These are phyloP conservation scores for Monochamus alternatus DNA, from an alignment of 2,888 invertebrate species.

Conservation along the genomic window DNA sequence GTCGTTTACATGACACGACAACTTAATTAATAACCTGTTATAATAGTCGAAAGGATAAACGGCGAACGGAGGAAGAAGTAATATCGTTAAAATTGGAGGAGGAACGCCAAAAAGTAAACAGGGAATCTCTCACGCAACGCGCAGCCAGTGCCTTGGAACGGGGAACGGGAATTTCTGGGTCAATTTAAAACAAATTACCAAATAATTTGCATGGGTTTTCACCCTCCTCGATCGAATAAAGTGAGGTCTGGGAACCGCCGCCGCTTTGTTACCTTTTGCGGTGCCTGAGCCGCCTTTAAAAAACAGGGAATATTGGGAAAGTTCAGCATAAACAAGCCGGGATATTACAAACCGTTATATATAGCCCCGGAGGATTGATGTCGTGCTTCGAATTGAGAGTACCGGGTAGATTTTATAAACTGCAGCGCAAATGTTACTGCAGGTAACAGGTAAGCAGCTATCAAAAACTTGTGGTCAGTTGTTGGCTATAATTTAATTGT, in stretches of 20 bases:
- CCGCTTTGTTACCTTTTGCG: constrained; percentile 30
- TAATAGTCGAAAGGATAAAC: constrained; percentile 36
- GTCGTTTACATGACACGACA: constrained; percentile 32
- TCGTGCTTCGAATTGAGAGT: too few relatives aligned
- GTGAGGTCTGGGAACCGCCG: constrained; percentile 37
- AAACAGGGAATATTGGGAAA: constrained; percentile 8
- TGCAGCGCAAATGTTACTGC: too few relatives aligned
- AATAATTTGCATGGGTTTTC: constrained; percentile 49
- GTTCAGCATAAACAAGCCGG: constrained; percentile 1
- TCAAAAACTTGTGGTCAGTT: too few relatives aligned
- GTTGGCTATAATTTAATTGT: too few relatives aligned
- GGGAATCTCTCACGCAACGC: constrained; percentile 33
- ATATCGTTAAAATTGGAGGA: constrained; percentile 38
- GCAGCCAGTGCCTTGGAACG: constrained; percentile 22
- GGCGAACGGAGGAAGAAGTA: constrained; percentile 34
- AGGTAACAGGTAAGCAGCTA: too few relatives aligned
- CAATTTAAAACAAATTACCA: constrained; percentile 53
- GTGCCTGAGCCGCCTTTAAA: constrained; percentile 8
- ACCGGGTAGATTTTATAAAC: too few relatives aligned
- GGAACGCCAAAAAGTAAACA: constrained; percentile 38
- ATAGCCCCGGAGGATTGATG: not conserved
- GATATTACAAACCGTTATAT: not conserved
- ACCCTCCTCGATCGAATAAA: constrained; percentile 40
- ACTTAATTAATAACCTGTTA: constrained; percentile 40
- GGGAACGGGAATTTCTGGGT: constrained; percentile 38